These are phyloP conservation scores for Sebastolobus alascanus DNA, from an alignment of 2,797 vertebrate genomes.

Conservation along the genomic window DNA sequence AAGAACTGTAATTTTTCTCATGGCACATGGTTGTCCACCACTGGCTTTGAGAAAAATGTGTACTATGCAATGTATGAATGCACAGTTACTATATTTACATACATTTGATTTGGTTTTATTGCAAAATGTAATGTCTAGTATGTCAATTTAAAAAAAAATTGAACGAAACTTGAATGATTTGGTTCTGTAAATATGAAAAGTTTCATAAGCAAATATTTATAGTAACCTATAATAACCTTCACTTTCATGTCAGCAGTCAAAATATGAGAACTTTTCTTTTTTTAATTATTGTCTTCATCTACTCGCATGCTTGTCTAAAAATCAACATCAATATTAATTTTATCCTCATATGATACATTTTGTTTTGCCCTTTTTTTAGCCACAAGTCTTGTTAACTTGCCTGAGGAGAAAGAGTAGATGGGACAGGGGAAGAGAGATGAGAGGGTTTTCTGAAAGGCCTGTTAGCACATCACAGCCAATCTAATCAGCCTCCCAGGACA, in stretches of 20 bases:
- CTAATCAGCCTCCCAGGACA: slow-evolving; percentile 82
- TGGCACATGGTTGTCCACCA: neutral
- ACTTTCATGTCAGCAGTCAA: slow-evolving; percentile 1
- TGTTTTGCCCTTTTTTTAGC: slow-evolving; percentile 12
- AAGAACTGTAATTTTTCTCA: neutral
- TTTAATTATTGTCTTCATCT: neutral
- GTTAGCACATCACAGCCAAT: slow-evolving; percentile 83
- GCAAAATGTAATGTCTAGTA: neutral
- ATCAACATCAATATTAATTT: slow-evolving; percentile 6
- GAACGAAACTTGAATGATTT: neutral
- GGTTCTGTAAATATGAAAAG: neutral
- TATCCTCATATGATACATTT: slow-evolving; percentile 15
- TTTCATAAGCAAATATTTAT: neutral
- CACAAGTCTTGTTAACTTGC: neutral
- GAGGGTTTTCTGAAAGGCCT: slow-evolving; percentile 57
- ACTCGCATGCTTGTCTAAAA: neutral
- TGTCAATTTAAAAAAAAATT: neutral
- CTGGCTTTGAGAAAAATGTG: neutral
- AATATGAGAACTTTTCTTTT: neutral
- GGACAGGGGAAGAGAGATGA: slow-evolving; percentile 25
- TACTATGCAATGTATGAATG: neutral
- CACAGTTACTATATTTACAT: neutral
- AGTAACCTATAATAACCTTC: neutral
- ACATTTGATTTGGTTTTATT: neutral
- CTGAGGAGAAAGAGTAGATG: neutral